phyloP scores from a whole-genome alignment of 2,113 vertebrate genomes.

The Colistium nudipinnis region DNA sequence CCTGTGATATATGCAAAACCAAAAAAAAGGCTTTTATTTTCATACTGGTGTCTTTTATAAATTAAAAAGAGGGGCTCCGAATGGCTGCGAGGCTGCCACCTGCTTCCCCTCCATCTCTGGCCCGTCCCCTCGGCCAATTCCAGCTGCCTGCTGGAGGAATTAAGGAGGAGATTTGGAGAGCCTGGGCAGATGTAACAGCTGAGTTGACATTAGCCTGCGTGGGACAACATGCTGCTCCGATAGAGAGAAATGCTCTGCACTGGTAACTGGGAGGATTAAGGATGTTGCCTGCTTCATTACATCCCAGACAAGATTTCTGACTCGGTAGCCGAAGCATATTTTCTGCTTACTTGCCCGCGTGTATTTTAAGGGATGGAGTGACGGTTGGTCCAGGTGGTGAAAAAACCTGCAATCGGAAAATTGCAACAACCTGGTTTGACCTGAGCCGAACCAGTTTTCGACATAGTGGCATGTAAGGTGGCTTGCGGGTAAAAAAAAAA shows the following conservation, averaged over 20 bases:
- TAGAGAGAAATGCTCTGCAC: conserved; percentile 66
- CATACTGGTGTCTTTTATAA: conserved; percentile 6
- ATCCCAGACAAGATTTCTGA: conserved; percentile 63
- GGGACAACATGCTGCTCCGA: conserved; percentile 65
- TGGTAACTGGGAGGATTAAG: conserved; percentile 72
- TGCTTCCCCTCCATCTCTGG: conserved; percentile 56
- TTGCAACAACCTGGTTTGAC: conserved; percentile 23
- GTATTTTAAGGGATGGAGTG: conserved; percentile 35
- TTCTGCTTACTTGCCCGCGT: conserved; percentile 60
- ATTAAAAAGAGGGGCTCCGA: conserved; percentile 10
- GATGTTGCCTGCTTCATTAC: conserved; percentile 76
- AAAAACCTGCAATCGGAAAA: conserved; percentile 51
- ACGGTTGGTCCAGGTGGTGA: conserved; percentile 50
- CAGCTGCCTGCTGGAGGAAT: conserved; percentile 66
- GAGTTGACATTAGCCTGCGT: conserved; percentile 61
- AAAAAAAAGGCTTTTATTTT: conserved; percentile 16
- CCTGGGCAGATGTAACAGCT: conserved; percentile 66
- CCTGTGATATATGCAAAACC: conserved; percentile 19
- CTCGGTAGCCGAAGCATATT: conserved; percentile 63
- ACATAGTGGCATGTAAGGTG: not conserved
- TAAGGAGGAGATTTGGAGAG: conserved; percentile 67
- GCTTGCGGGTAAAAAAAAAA: too few relatives aligned
- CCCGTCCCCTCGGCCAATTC: conserved; percentile 41
- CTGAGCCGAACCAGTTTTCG: conserved; percentile 22
- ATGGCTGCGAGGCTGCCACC: conserved; percentile 35